phyloP scores from a whole-genome alignment of 2,797 vertebrate genomes.

The Okamejei kenojei region DNA sequence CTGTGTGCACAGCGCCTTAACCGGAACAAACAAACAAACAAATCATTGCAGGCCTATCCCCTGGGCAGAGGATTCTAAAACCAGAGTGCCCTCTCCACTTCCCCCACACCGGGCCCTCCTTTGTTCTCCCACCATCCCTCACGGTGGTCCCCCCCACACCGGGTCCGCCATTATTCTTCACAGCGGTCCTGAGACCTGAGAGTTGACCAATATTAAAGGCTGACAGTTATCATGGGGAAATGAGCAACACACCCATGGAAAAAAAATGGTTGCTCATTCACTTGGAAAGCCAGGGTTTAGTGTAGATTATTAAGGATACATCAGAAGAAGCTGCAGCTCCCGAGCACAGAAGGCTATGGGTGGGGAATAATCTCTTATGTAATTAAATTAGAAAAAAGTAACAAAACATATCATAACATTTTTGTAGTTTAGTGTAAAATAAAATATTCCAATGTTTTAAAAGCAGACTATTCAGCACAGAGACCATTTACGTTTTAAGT shows the following conservation, averaged over 20 bases:
- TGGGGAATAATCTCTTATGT: neutral
- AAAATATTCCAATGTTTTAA: neutral
- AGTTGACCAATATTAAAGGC: neutral
- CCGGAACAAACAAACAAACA: too few species aligned
- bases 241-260: neutral
- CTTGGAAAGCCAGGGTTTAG: too few species aligned
- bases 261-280: neutral
- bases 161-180: too few species aligned
- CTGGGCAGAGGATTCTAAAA: too few species aligned
- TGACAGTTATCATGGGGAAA: neutral
- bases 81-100: too few species aligned
- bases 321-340: neutral
- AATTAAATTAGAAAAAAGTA: neutral
- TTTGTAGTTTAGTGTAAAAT: neutral
- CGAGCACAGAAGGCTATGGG: neutral
- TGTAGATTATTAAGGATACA: neutral
- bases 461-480: neutral
- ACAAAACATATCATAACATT: neutral
- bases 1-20: too few species aligned
- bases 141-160: too few species aligned
- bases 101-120: too few species aligned
- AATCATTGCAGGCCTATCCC: too few species aligned
- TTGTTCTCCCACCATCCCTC: too few species aligned
- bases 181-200: neutral
- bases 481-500: neutral